phyloP scores from a whole-genome alignment of 64 coral and sea anemone species.

The Montipora efflorescens region DNA sequence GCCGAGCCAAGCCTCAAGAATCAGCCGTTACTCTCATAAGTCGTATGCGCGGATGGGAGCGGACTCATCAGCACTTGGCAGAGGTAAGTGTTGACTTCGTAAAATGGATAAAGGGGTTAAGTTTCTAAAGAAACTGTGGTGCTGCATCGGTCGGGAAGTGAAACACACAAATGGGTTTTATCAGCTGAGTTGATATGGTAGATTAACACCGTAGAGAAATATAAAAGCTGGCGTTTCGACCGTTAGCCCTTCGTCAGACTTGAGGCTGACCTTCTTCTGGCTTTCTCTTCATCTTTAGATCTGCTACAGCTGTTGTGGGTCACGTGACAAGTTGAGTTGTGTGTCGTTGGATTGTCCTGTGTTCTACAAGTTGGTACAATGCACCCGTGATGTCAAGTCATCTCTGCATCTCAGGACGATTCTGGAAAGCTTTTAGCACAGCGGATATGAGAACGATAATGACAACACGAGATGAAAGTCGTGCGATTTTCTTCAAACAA shows the following conservation, averaged over 20 bases:
- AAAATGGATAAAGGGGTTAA: no score
- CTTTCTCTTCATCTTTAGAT: slow-evolving; percentile 40
- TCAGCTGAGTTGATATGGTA: no score
- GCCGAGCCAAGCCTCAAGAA: slow-evolving; percentile 68
- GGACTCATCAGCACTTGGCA: slow-evolving; percentile 75
- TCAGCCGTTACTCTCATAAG: slow-evolving; percentile 67
- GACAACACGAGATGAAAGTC: background rate
- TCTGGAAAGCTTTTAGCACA: slow-evolving; percentile 29
- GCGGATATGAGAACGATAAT: no score
- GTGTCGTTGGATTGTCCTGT: slow-evolving; percentile 93
- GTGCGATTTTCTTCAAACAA: no score
- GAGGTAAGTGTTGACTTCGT: slow-evolving; percentile 65
- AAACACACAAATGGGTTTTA: no score
- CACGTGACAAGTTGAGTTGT: slow-evolving; percentile 86
- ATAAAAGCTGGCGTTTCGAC: no score
- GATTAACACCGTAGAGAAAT: no score
- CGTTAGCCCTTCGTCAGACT: background rate
- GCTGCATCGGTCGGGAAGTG: no score
- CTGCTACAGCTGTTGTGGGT: slow-evolving; percentile 89
- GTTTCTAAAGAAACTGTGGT: no score
- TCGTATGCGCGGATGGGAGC: slow-evolving; percentile 77
- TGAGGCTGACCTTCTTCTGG: background rate
- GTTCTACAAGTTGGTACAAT: slow-evolving; percentile 83
- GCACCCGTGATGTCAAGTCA: slow-evolving; percentile 74
- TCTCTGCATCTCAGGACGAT: slow-evolving; percentile 70